Evolutionary conservation across 2,888 invertebrate genomes (phyloP).

Genomic region (Parnassius glacialis): DNA sequence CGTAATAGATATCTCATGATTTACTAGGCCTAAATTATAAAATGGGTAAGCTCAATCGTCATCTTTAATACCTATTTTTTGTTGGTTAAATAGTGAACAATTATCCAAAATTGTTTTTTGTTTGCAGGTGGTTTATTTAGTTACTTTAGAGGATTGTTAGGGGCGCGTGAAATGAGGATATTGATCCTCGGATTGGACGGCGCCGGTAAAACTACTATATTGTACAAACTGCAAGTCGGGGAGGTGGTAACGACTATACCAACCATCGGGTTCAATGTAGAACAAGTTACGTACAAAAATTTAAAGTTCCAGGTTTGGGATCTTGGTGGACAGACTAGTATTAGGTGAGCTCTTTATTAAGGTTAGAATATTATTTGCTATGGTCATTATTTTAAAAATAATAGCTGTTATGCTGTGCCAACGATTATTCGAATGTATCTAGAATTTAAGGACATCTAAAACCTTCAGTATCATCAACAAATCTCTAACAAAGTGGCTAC

Average conservation of each 20-base stretch:
- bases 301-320: slow-evolving; percentile 99
- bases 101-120: slow-evolving; percentile 21
- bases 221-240: slow-evolving; percentile 98
- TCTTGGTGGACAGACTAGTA: slow-evolving; percentile 99
- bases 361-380: slow-evolving; percentile 25
- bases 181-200: slow-evolving; percentile 98
- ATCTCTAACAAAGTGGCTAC: too few species aligned
- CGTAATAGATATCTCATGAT: slow-evolving; percentile 63
- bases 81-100: slow-evolving; percentile 4
- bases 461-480: too few species aligned
- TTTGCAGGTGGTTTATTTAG: slow-evolving; percentile 95
- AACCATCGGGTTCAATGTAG: slow-evolving; percentile 99
- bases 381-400: slow-evolving; percentile 7
- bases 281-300: slow-evolving; percentile 99
- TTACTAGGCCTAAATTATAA: slow-evolving; percentile 60
- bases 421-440: too few species aligned
- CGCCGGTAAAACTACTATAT: slow-evolving; percentile 99
- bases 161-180: slow-evolving; percentile 98
- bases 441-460: too few species aligned
- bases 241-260: slow-evolving; percentile 99
- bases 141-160: slow-evolving; percentile 97
- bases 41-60: slow-evolving; percentile 62
- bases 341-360: slow-evolving; percentile 83
- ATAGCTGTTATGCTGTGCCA: background rate
- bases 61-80: slow-evolving; percentile 1